Evolutionary conservation across 2,797 vertebrate genomes (phyloP).

Genomic region (Anabacerthia variegaticeps): DNA sequence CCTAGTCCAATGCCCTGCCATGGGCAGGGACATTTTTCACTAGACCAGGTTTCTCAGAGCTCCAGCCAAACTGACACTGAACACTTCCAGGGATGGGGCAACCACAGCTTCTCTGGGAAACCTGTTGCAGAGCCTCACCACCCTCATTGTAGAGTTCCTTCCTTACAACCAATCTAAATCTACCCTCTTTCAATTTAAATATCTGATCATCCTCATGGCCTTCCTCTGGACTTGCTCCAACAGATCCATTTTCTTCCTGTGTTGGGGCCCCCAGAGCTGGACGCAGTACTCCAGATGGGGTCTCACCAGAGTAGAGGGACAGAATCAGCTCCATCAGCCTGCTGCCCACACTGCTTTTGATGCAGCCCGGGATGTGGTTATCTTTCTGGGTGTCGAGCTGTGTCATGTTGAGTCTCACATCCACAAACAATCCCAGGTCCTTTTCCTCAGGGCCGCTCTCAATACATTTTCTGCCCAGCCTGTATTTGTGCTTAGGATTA

Average conservation of each 20-base stretch:
- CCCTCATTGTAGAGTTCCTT: neutral
- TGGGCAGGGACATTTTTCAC: neutral
- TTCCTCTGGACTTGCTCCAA: rapidly evolving
- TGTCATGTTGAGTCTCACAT: neutral
- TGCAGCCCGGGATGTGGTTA: neutral
- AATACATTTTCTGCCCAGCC: neutral
- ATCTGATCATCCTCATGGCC: neutral
- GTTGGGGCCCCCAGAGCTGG: rapidly evolving
- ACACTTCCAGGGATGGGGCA: neutral
- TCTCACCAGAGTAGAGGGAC: rapidly evolving
- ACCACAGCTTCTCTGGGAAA: neutral
- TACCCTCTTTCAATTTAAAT: neutral
- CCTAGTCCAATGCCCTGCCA: neutral
- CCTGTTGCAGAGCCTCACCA: neutral
- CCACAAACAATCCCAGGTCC: no score
- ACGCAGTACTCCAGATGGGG: rapidly evolving
- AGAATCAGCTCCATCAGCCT: rapidly evolving
- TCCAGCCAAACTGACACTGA: neutral
- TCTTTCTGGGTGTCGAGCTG: rapidly evolving
- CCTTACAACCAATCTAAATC: neutral
- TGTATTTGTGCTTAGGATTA: neutral
- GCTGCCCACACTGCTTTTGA: neutral
- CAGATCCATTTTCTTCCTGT: neutral
- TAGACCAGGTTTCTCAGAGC: neutral
- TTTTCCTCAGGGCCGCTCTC: neutral